Percentiles rank a stretch among this genome's conserved stretches.
These are phyloP conservation scores for Harpalus rubripes DNA, from an alignment of 2,888 invertebrate genomes.

Conservation along the genomic window DNA sequence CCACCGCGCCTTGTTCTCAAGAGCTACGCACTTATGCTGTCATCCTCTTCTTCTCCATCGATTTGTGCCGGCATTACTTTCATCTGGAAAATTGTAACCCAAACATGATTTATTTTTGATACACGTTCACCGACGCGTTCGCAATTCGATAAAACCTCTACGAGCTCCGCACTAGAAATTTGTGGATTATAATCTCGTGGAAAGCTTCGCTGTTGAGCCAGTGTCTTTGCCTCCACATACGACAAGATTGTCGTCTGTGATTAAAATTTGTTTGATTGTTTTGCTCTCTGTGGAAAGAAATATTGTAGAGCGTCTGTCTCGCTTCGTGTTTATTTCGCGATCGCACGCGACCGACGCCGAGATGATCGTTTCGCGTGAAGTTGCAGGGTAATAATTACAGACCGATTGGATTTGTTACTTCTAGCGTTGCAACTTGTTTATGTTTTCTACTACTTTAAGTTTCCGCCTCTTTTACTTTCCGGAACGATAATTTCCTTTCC, in stretches of 20 bases:
- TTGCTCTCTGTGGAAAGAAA: slow-evolving; percentile 27
- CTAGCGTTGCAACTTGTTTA: not conserved
- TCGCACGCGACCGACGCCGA: not conserved
- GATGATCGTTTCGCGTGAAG: slow-evolving; percentile 43
- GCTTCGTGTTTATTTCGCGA: slow-evolving; percentile 27
- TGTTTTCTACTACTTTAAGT: not conserved
- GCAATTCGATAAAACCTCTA: slow-evolving; percentile 61
- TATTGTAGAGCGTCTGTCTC: slow-evolving; percentile 4
- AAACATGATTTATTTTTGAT: slow-evolving; percentile 67
- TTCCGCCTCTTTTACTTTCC: no score
- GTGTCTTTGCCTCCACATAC: slow-evolving; percentile 27
- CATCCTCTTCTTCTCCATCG: slow-evolving; percentile 56
- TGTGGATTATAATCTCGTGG: slow-evolving; percentile 59
- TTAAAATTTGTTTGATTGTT: slow-evolving; percentile 58
- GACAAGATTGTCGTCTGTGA: slow-evolving; percentile 49
- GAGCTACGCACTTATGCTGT: slow-evolving; percentile 61
- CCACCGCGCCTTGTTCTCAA: slow-evolving; percentile 33
- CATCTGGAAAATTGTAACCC: slow-evolving; percentile 66
- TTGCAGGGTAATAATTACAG: slow-evolving; percentile 29
- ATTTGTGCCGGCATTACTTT: slow-evolving; percentile 62
- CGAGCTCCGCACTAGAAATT: slow-evolving; percentile 35
- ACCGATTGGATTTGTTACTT: not conserved
- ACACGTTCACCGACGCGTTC: slow-evolving; percentile 63
- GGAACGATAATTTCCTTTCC: no score
- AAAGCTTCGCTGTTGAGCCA: slow-evolving; percentile 34